Base-by-base conservation (phyloP, 2,797 vertebrate genomes). In the Leptoclinus maculatus region DNA sequence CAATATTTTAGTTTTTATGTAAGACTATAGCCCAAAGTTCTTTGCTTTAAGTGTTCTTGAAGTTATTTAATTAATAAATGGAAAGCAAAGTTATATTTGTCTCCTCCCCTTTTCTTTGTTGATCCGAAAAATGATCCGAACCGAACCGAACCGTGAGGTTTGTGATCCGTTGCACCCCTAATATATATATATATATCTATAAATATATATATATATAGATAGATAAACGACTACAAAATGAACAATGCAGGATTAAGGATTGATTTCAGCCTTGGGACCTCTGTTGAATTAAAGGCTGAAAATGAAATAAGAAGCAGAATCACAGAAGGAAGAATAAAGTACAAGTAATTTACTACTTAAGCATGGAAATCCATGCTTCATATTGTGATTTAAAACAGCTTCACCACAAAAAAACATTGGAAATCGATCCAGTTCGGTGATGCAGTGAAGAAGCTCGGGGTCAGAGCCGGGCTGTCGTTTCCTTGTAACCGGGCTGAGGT, bases 301-400 rank as follows among this genome's bases (percentile, higher is more conserved):
- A 32, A 34, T 34, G 56, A 58, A 34, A 58, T 58, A 21, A 17
- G 17, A 34, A 19, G 9, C 23, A 21, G 29, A 69, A 27, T 14
- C 4, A 1, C 29, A 65, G 19, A 54, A 19, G 17, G 29, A 66
- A 27, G 49, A 72, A 56, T 27, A 32, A 63, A 60, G 49, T 65
- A 2, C 1, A 5, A 58, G 51, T 54, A 16, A 41, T 88, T 76
- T 49, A 63, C n/a, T 27, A 5, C 47, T 27, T 60, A 11, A 39
- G 74, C 74, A 78, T 59, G 12, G 14, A 56, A 64, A 71, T 80
- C 79, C 79, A 71, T 66, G 74, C 69, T 85, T 66, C 38, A 2
- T 11, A 5, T 82, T 36, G 23, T 79, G 27, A 79, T 66, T 3
- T 29, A 13, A 83, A 82, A 58, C 68, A 45, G 74, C 76, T 59